Base-by-base conservation (phyloP, 1,140 invertebrate genomes). In the Halotydeus destructor region DNA sequence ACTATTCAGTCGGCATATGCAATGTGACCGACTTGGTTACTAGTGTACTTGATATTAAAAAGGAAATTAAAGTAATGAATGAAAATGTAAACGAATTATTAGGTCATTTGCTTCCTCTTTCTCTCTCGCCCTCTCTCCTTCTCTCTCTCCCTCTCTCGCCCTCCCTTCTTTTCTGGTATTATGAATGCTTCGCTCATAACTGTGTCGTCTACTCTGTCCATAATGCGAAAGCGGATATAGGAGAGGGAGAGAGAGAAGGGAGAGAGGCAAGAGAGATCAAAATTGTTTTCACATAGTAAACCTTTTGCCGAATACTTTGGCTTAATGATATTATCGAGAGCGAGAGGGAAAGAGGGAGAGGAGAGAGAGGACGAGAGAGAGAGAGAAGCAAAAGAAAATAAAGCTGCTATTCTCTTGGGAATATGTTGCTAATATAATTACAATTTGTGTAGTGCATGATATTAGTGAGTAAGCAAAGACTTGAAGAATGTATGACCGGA, bases 11-110 rank as follows among this genome's bases (percentile, higher is more conserved):
- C n/a, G n/a, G n/a, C n/a, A n/a, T n/a, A n/a, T n/a, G n/a, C n/a
- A n/a, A n/a, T n/a, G n/a, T n/a, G n/a, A n/a, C n/a, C n/a, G n/a
- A n/a, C n/a, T n/a, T n/a, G n/a, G n/a, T n/a, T n/a, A n/a, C n/a
- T n/a, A n/a, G n/a, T n/a, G n/a, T n/a, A n/a, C n/a, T n/a, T n/a
- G n/a, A n/a, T n/a, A n/a, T n/a, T n/a, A n/a, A n/a, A n/a, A n/a
- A n/a, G n/a, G n/a, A n/a, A n/a, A n/a, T n/a, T n/a, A n/a, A n/a
- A n/a, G n/a, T n/a, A n/a, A n/a, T n/a, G n/a, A n/a, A n/a, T n/a
- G 35, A 41, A 16, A 22, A 26, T 25, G 28, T 18, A 49, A 24
- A 6, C 23, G 32, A 35, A 36, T 27, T 12, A 47, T 47, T 38
- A 16, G 23, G 11, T 6, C 16, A 21, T 21, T 8, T 38, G 16